Evolutionary conservation across 2,113 vertebrate species (phyloP).

Genomic region (Aptenodytes patagonicus): DNA sequence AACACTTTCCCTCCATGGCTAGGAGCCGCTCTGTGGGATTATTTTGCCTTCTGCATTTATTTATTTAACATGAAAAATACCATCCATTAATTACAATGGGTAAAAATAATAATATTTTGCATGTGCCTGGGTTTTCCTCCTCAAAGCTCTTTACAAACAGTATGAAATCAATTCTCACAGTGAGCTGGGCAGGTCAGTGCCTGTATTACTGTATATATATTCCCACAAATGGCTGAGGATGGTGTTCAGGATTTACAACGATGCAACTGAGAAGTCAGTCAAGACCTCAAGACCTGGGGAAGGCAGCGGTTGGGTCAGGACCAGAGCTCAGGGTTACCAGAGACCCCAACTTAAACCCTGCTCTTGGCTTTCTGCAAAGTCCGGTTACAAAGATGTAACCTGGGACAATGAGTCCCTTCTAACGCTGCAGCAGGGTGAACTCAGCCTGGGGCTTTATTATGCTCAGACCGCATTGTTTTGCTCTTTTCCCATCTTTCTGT

Average conservation of each 20-base stretch:
- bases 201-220: not conserved
- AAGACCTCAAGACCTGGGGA: not conserved
- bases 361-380: not conserved
- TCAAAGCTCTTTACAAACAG: not conserved
- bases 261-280: not conserved
- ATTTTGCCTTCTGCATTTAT: not conserved
- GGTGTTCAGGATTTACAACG: not conserved
- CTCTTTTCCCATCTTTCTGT: not conserved
- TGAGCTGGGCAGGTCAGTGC: not conserved
- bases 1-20: not conserved
- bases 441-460: not conserved
- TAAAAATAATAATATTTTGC: not conserved
- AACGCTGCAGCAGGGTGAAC: not conserved
- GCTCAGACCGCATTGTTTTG: accelerated
- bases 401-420: not conserved
- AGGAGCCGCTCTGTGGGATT: not conserved
- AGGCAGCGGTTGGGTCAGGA: not conserved
- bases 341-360: not conserved
- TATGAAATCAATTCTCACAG: not conserved
- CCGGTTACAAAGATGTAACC: accelerated
- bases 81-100: not conserved
- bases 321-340: not conserved
- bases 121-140: not conserved
- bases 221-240: not conserved
- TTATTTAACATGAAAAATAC: not conserved